These are phyloP conservation scores for Drosophila antonietae DNA, from an alignment of 2,888 invertebrate genomes.

Conservation along the genomic window DNA sequence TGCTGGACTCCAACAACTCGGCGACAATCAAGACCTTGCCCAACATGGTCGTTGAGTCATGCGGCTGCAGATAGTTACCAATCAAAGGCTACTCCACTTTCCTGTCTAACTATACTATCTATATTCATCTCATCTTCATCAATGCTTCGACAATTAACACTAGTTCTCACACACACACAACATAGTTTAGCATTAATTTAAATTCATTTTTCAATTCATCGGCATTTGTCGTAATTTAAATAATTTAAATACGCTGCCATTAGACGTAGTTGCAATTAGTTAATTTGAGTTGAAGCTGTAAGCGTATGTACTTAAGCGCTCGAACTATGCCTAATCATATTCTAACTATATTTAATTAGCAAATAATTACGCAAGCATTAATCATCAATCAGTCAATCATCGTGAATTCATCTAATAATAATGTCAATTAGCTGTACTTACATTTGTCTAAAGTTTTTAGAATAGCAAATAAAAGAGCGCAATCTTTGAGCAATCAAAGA, in stretches of 20 bases:
- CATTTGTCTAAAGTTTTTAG: conserved; percentile 3
- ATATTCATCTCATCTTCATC: background rate
- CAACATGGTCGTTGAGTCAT: conserved; percentile 96
- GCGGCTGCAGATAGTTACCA: conserved; percentile 91
- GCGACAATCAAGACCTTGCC: conserved; percentile 92
- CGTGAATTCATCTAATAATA: conserved; percentile 10
- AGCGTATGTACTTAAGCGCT: conserved; percentile 70
- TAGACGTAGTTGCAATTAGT: conserved; percentile 57
- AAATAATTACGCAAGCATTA: conserved; percentile 24
- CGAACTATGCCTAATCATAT: conserved; percentile 46
- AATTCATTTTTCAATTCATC: conserved; percentile 58
- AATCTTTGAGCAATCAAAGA: conserved; percentile 1
- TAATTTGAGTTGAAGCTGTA: conserved; percentile 39
- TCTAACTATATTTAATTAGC: conserved; percentile 30
- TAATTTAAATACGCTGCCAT: conserved; percentile 62
- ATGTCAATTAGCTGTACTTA: conserved; percentile 16
- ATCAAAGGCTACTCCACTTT: conserved; percentile 27
- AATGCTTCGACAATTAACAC: background rate
- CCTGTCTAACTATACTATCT: background rate
- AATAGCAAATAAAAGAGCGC: background rate
- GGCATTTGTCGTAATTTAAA: conserved; percentile 40
- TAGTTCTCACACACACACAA: conserved; percentile 5
- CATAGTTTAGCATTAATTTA: conserved; percentile 51
- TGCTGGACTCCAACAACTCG: conserved; percentile 91
- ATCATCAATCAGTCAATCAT: conserved; percentile 8